Conservation (phyloP, 2,113 vertebrate species). For the Catharus minimus region DNA sequence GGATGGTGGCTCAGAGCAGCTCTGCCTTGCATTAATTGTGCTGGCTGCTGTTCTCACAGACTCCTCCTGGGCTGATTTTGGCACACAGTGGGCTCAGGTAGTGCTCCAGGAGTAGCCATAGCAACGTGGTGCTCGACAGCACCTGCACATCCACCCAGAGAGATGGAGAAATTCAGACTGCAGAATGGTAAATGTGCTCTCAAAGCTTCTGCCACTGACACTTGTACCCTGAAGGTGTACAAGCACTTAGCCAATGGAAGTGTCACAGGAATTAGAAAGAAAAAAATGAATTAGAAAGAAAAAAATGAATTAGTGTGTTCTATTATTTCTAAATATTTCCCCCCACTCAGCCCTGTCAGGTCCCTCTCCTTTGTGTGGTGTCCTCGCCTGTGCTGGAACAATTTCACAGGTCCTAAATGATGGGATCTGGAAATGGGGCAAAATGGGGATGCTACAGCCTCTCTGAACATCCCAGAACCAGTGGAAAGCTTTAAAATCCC, state of each 20-base stretch:
- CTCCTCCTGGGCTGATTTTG: not conserved
- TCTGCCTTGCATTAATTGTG: not conserved
- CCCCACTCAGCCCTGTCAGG: not conserved
- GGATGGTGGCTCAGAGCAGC: fast-evolving
- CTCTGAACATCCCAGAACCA: not conserved
- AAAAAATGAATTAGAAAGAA: not conserved
- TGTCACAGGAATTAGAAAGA: not conserved
- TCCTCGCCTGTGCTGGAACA: not conserved
- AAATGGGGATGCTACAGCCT: not conserved
- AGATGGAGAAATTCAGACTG: not conserved
- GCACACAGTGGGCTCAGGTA: not conserved
- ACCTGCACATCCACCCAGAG: not conserved
- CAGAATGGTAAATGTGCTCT: fast-evolving
- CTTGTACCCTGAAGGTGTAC: not conserved
- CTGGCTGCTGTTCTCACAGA: fast-evolving
- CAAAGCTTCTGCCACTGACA: not conserved
- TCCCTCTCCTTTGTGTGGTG: not conserved
- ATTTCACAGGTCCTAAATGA: not conserved
- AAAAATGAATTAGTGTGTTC: not conserved
- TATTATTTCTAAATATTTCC: not conserved
- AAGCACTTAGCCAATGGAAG: not conserved
- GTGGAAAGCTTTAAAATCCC: not conserved
- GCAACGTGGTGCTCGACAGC: not conserved
- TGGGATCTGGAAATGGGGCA: not conserved
- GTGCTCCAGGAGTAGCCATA: not conserved